These are phyloP conservation scores for Syrrhaptes paradoxus DNA, from an alignment of 2,113 vertebrate genomes.

Conservation along the genomic window DNA sequence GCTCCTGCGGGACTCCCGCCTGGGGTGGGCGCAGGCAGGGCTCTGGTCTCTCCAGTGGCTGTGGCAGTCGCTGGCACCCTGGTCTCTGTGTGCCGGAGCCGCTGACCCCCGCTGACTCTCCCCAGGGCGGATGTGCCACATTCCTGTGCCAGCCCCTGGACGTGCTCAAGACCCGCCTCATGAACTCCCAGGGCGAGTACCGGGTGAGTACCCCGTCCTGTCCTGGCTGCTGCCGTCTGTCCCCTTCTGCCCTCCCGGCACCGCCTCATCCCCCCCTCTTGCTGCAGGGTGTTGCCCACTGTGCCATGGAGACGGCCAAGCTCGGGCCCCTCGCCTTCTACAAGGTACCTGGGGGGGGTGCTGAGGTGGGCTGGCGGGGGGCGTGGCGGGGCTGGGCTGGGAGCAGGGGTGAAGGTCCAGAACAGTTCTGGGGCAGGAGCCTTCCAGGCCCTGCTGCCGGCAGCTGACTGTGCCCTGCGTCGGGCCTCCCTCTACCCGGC, in stretches of 20 bases:
- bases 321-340: conserved; percentile 93
- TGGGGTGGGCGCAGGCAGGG: not conserved
- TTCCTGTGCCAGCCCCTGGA: conserved; percentile 96
- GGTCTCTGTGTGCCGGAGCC: not conserved
- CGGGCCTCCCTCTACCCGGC: rapidly evolving
- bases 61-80: not conserved
- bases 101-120: not conserved
- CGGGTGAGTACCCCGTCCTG: conserved; percentile 68
- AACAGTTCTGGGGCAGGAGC: not conserved
- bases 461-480: not conserved
- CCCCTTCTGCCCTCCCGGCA: rapidly evolving
- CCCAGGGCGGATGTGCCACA: conserved; percentile 92
- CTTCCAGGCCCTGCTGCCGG: not conserved
- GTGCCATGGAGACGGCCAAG: conserved; percentile 86
- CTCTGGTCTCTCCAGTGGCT: not conserved
- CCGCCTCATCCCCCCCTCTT: not conserved
- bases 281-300: conserved; percentile 86
- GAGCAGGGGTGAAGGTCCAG: not conserved
- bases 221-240: not conserved
- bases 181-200: conserved; percentile 96
- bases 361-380: not conserved
- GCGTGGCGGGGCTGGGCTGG: not conserved
- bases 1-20: not conserved
- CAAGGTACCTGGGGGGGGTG: conserved; percentile 78
- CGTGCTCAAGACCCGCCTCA: conserved; percentile 93